A percentile compares a stretch with the other conserved stretches of the same genome.
Evolutionary conservation across 2,113 vertebrate species (phyloP).

Genomic region (Caretta caretta): DNA sequence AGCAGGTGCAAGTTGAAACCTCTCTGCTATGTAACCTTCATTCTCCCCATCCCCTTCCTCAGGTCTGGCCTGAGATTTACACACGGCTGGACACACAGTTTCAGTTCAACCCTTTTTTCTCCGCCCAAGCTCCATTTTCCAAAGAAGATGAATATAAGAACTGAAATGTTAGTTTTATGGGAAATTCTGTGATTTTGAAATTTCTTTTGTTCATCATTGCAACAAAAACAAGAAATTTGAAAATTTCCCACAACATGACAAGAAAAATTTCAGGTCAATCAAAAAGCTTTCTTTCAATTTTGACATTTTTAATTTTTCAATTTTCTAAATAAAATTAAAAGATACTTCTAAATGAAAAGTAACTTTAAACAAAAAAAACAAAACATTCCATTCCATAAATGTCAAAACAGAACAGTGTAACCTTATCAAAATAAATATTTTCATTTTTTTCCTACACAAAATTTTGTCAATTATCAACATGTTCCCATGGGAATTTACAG

Average conservation of each 20-base stretch:
- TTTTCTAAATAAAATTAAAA: not conserved
- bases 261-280: not conserved
- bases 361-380: not conserved
- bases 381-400: not conserved
- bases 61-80: not conserved
- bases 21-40: not conserved
- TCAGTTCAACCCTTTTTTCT: not conserved
- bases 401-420: not conserved
- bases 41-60: not conserved
- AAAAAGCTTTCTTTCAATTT: rapidly evolving
- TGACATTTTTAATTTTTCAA: not conserved
- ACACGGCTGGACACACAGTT: too few species aligned
- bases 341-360: not conserved
- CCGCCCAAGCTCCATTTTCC: not conserved
- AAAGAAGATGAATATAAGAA: not conserved
- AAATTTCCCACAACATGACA: not conserved
- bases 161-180: not conserved
- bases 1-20: rapidly evolving
- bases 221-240: not conserved
- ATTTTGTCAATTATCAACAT: not conserved
- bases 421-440: not conserved
- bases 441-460: not conserved
- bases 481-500: not conserved
- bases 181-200: not conserved
- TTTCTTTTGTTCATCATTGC: not conserved